Base-by-base conservation (phyloP, 2,888 invertebrate genomes). In the Agonopterix alstromeriana region DNA sequence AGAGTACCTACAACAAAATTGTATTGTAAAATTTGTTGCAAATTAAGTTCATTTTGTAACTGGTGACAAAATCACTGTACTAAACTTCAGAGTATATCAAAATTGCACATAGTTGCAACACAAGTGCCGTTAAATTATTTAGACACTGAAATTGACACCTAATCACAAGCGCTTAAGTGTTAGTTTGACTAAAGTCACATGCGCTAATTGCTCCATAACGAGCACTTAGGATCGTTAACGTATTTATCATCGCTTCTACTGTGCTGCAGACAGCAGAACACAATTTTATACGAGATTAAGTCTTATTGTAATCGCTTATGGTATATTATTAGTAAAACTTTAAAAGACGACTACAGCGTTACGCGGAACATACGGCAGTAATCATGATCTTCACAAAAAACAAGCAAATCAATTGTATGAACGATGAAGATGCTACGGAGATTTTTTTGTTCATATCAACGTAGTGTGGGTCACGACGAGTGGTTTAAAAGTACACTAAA, bases 171-270 rank as follows among this genome's bases (percentile, higher is more conserved):
- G 53, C 53, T 56, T 61, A 67, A 64, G 67, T 67, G 68, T 68
- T 64, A 66, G 74, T 73, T 76, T 70, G 65, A 59, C 60, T 55
- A 53, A 55, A 64, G 73, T 71, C 73, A 67, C 69, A 65, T 67
- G 63, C 58, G 63, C 65, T 78, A 77, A 82, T 77, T 75, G 65
- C 57, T 61, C 54, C 60, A 67, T 73, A 72, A 77, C 72, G 63
- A 73, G 65, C 75, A 73, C 56, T 79, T 79, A 74, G 68, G 63
- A 70, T 70, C 58, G 66, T 78, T 77, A 69, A 61, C 55, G 38
- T 45, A 45, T 48, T 50, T 43, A 48, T 51, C 51, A 48, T 48
- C 14, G 36, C 46, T 8, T 44, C 10, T 50, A 52, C 43, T 44
- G 1, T 38, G n/a, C 38, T n/a, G n/a, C 38, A 38, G 38, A 27